A percentile compares a stretch with the other conserved stretches of the same genome.
Evolutionary conservation across 1,140 invertebrate genomes (phyloP).

Genomic region (Mesaphorura yosii): DNA sequence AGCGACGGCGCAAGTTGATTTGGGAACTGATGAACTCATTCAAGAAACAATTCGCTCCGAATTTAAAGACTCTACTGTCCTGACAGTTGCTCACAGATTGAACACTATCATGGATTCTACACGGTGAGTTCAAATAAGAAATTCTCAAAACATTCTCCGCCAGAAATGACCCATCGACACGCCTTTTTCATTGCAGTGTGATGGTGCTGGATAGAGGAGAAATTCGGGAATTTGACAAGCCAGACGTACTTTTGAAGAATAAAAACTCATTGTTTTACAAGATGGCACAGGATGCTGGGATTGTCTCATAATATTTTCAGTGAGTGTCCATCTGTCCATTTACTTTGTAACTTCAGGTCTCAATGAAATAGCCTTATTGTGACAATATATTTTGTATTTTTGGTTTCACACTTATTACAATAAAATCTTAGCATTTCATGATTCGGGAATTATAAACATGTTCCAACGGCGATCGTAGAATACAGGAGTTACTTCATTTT

Average conservation of each 20-base stretch:
- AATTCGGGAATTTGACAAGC: conserved; percentile 40
- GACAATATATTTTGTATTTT: too few species aligned
- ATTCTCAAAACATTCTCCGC: too few species aligned
- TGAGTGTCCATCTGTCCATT: too few species aligned
- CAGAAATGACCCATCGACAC: too few species aligned
- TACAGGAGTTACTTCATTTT: too few species aligned
- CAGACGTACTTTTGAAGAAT: conserved; percentile 38
- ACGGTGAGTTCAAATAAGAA: conserved; percentile 25
- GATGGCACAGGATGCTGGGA: conserved; percentile 18
- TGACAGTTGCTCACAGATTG: conserved; percentile 87
- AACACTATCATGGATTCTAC: conserved; percentile 90
- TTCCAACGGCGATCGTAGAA: too few species aligned
- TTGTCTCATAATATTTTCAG: too few species aligned
- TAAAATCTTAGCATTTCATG: too few species aligned
- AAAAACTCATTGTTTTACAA: conserved; percentile 42
- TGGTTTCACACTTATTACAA: too few species aligned
- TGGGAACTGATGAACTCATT: conserved; percentile 85
- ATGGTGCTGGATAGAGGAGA: conserved; percentile 45
- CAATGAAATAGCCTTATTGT: too few species aligned
- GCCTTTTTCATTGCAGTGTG: conserved; percentile 38
- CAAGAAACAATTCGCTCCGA: conserved; percentile 60
- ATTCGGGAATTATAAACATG: too few species aligned
- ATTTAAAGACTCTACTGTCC: conserved; percentile 78
- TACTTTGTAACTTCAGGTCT: too few species aligned
- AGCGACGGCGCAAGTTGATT: conserved; percentile 86